Evolutionary conservation across 2,888 invertebrate species (phyloP), one percentile per base, ranked within the genome.

Genomic region (Noctua fimbriata): DNA sequence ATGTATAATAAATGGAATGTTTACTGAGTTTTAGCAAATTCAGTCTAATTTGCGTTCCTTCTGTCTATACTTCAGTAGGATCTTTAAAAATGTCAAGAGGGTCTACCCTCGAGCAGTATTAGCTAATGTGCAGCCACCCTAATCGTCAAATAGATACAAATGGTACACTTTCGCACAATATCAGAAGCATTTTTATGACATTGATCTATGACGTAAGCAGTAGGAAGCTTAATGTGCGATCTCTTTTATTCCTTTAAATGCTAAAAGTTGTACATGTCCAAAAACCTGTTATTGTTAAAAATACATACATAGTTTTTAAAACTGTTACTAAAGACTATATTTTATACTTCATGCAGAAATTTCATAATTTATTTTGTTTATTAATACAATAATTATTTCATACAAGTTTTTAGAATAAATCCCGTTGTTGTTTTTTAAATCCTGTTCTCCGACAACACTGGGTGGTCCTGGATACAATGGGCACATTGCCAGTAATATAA

Each of bases 311-410:
- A 14, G 10, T 44, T 79, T 41, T 41, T 32, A 9, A 32, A 66
- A 55, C 18, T 65, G 66, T 52, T 79, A 44, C 41, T 67, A 52
- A 52, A 52, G 78, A 63, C 60, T 73, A 44, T 58, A 24, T 41
- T 65, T 44, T 79, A 79, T 65, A 77, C 14, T 77, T 63, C 32
- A n/a, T 52, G 41, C 77, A 52, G 16, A 52, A 66, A 66, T 66
- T 28, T 66, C 49, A 44, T 77, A 32, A 77, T 49, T 77, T 77
- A 78, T 77, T 76, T 76, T 49, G 79, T 77, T 77, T 77, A 36
- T 55, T 74, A 74, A 55, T 79, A 77, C 18, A 77, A 52, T 79
- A 65, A n/a, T 77, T 44, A 67, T 63, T 28, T 63, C 65, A 52
- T 6, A 49, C 24, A 65, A 41, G 2, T 63, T 78, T 78, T 78